Conservation (phyloP, 2,888 invertebrate genomes). For the Athalia circularis region DNA sequence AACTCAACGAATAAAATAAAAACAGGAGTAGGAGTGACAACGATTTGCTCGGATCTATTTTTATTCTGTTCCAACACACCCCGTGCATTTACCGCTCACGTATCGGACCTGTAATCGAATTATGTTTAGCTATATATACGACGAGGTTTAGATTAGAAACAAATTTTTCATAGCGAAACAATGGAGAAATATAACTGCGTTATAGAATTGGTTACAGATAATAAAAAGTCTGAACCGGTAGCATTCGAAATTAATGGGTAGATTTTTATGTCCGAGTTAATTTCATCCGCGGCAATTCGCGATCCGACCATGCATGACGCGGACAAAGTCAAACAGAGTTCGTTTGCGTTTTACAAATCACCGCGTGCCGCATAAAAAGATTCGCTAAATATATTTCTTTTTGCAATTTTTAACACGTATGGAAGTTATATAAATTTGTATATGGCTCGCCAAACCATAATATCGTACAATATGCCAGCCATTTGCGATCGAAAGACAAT, state of each 20-base stretch:
- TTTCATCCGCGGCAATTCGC: conserved; percentile 15
- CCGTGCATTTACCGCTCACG: neutral
- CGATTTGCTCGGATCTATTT: neutral
- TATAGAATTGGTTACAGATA: conserved; percentile 12
- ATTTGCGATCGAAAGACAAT: conserved; percentile 1
- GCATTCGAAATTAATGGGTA: conserved; percentile 21
- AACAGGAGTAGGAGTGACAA: no score
- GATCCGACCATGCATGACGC: neutral
- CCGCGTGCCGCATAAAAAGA: neutral
- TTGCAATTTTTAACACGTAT: conserved; percentile 6
- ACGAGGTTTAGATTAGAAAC: conserved; percentile 14
- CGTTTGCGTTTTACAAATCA: neutral
- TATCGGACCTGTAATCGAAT: no score
- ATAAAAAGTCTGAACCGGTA: conserved; percentile 14
- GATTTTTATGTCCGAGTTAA: neutral
- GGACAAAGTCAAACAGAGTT: neutral
- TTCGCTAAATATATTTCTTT: neutral
- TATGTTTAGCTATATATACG: neutral
- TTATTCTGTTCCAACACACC: neutral
- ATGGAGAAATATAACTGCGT: conserved; percentile 14
- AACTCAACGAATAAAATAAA: no score
- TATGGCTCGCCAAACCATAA: neutral
- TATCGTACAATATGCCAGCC: neutral
- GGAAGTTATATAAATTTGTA: neutral
- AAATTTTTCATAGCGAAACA: conserved; percentile 16